Base-by-base conservation (phyloP, 2,888 invertebrate genomes). In the Urechis unicinctus region DNA sequence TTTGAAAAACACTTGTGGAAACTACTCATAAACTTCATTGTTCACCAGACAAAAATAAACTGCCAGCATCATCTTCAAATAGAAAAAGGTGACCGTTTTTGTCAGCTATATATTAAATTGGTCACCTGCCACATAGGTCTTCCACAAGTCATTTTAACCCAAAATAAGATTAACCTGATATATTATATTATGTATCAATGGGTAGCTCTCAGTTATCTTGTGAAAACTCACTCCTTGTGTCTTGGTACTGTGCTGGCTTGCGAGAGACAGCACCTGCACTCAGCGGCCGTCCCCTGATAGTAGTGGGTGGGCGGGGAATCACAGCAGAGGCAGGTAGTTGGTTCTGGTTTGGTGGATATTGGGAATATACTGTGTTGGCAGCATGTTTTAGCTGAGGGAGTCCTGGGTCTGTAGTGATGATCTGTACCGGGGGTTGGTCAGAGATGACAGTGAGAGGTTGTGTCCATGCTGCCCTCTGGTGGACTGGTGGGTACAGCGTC, bases 391-490 rank as follows among this genome's bases (percentile, higher is more conserved):
- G 60, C 36, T 56, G 55, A 22, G 59, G 60, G 43, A 61, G 54
- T 9, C 36, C 21, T 25, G 66, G 67, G 29, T 61, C 55, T 21
- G 67, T 52, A 3, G 67, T 56, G 2, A 69, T 65, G 4, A 47
- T 17, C 22, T 29, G 28, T 21, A 55, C 44, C 17, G 52, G 53
- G 6, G 29, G 22, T 1, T 24, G 51, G 24, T 53, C 56, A 13
- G 51, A 31, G 28, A 61, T 51, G 24, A 61, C 49, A 1, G 61
- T 57, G 4, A 59, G 56, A 0, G 61, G 59, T 68, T 52, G 69
- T 17, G 64, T 66, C 73, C 72, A 74, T 17, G 68, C 67, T 31
- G 71, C 66, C 43, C 72, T 57, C 43, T 70, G 68, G 58, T 72
- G 69, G 24, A 63, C 61, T 3, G 61, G 62, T 1, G 62, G 62